Evolutionary conservation across 2,113 vertebrate genomes (phyloP).

Genomic region (Henicopernis longicauda): DNA sequence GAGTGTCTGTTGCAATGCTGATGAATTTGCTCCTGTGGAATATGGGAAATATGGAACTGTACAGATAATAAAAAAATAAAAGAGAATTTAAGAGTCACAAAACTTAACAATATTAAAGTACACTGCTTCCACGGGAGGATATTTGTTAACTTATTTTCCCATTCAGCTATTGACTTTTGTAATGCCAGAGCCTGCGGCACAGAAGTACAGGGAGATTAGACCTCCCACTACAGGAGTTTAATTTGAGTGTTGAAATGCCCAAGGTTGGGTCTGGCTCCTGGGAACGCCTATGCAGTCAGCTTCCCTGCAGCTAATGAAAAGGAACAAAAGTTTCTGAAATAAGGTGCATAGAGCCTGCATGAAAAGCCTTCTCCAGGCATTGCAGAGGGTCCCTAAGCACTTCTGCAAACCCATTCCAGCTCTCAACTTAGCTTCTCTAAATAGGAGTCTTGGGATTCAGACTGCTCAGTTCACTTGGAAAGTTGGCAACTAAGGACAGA

Average conservation of each 20-base stretch:
- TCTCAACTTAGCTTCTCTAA: neutral
- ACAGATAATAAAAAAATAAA: neutral
- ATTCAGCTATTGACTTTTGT: neutral
- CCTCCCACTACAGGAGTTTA: neutral
- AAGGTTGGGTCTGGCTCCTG: neutral
- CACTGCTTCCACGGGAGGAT: neutral
- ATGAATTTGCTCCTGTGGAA: neutral
- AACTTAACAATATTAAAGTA: neutral
- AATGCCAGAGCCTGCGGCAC: neutral
- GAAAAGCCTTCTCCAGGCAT: neutral
- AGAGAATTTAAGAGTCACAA: neutral
- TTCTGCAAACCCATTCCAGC: neutral
- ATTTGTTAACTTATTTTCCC: neutral
- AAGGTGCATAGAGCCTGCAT: rapidly evolving
- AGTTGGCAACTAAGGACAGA: neutral
- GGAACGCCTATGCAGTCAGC: neutral
- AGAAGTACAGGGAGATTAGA: neutral
- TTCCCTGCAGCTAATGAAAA: neutral
- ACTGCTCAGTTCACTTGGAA: neutral
- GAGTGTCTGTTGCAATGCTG: neutral
- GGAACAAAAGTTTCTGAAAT: neutral
- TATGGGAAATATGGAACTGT: neutral
- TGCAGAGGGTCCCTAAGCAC: neutral
- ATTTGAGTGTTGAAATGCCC: neutral
- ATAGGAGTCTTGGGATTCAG: neutral